A percentile compares a stretch with the other conserved stretches of the same genome.
Conservation (phyloP, 2,888 invertebrate genomes). For the Eulithis prunata region DNA sequence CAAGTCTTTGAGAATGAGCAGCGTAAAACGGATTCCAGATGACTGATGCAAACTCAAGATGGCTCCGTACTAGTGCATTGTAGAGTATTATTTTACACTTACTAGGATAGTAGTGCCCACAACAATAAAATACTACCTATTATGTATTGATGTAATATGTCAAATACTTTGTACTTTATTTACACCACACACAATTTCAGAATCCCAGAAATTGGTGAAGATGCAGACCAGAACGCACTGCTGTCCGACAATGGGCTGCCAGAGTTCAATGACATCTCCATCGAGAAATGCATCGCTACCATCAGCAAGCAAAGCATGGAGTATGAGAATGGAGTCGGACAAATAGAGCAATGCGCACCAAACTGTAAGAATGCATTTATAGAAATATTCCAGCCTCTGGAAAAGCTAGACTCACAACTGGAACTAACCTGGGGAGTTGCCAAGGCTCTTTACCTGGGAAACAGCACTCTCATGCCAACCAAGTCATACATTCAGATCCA, state of each 20-base stretch:
- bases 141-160: too few species aligned
- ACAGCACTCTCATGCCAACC: conserved; percentile 91
- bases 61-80: too few species aligned
- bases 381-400: conserved; percentile 89
- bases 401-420: conserved; percentile 88
- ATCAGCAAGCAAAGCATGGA: conserved; percentile 92
- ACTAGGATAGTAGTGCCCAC: too few species aligned
- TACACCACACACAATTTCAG: conserved; percentile 72
- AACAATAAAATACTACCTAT: too few species aligned
- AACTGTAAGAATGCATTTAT: conserved; percentile 86
- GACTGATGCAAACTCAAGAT: too few species aligned
- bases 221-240: conserved; percentile 90
- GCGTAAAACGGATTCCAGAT: too few species aligned
- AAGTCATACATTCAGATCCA: conserved; percentile 91
- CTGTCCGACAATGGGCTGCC: conserved; percentile 90
- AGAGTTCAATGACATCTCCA: conserved; percentile 91
- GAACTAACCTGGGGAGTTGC: conserved; percentile 95
- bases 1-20: too few species aligned
- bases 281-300: conserved; percentile 93
- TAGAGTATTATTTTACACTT: too few species aligned
- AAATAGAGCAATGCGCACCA: conserved; percentile 84
- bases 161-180: neutral
- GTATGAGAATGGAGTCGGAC: conserved; percentile 90
- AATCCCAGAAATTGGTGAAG: conserved; percentile 93
- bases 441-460: conserved; percentile 92